Conservation (phyloP, 2,797 vertebrate species). For the Tapirus indicus region DNA sequence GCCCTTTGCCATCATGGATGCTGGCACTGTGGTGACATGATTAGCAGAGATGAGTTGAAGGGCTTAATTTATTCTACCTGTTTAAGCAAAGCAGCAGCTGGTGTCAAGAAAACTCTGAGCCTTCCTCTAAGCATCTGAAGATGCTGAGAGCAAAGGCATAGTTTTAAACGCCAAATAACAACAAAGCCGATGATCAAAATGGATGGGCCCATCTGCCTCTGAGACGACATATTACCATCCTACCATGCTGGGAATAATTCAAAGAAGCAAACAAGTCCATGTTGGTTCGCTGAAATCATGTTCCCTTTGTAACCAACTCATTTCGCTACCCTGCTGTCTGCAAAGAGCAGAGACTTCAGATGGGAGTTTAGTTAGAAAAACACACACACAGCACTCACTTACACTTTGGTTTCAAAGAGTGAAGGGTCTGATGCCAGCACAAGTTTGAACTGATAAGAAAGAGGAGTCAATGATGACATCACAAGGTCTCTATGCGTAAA, state of each 20-base stretch:
- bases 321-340: neutral
- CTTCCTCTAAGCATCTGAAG: slow-evolving; percentile 39
- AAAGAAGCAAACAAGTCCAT: neutral
- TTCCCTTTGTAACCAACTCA: neutral
- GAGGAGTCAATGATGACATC: neutral
- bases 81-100: slow-evolving; percentile 51
- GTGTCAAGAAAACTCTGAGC: slow-evolving; percentile 46
- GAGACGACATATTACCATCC: neutral
- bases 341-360: slow-evolving; percentile 2
- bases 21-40: neutral
- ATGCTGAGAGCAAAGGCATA: neutral
- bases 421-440: neutral
- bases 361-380: neutral
- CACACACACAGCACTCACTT: neutral
- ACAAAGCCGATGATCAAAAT: slow-evolving; percentile 32
- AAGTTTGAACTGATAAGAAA: neutral
- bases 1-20: neutral
- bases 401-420: neutral
- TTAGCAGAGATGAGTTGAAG: neutral
- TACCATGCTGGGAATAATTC: neutral
- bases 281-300: neutral
- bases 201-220: slow-evolving; percentile 60
- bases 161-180: slow-evolving; percentile 16
- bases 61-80: slow-evolving; percentile 42
- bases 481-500: neutral